phyloP scores from a whole-genome alignment of 2,888 invertebrate species.

The Cerastis leucographa region DNA sequence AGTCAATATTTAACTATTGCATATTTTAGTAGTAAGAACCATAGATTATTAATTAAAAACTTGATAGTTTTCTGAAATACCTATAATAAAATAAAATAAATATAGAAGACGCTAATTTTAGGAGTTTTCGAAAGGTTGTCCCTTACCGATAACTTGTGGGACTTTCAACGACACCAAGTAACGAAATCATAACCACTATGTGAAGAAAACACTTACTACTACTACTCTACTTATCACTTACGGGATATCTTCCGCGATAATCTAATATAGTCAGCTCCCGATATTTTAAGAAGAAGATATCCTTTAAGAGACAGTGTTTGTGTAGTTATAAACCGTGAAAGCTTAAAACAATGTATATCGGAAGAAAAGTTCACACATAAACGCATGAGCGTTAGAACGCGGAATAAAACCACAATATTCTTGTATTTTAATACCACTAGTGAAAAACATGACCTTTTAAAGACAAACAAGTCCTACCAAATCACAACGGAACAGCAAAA shows the following conservation, averaged over 20 bases:
- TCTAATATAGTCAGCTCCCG: too few species aligned
- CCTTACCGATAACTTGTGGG: neutral
- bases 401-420: neutral
- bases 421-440: neutral
- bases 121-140: too few species aligned
- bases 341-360: too few species aligned
- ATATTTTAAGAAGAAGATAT: too few species aligned
- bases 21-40: neutral
- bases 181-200: neutral
- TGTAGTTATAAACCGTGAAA: too few species aligned
- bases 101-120: neutral
- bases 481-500: conserved; percentile 8
- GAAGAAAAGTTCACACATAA: neutral
- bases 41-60: neutral
- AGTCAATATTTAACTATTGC: neutral
- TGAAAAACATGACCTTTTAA: neutral
- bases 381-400: neutral
- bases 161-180: neutral
- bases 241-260: too few species aligned
- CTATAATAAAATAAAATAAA: neutral
- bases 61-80: neutral
- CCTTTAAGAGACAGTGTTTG: too few species aligned
- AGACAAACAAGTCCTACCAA: neutral
- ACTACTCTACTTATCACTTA: too few species aligned
- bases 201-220: too few species aligned